Percentiles rank a stretch among this genome's conserved stretches.
phyloP scores from a whole-genome alignment of 1,140 invertebrate genomes.

The Agrilus planipennis region DNA sequence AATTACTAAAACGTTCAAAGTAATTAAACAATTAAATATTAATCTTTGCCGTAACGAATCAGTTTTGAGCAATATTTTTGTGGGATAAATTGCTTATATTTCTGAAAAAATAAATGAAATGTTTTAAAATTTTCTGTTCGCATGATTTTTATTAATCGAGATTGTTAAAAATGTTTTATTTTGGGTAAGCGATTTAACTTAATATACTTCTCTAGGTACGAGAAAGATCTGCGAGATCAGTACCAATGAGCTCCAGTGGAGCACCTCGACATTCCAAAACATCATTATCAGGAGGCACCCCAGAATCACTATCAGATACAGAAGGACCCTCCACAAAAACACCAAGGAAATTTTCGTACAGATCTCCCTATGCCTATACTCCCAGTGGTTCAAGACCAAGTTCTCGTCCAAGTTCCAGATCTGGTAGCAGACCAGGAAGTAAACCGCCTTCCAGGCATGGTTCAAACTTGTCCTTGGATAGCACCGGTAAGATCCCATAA shows the following conservation, averaged over 20 bases:
- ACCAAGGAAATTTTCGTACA: conserved; percentile 47
- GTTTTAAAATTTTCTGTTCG: too few relatives aligned
- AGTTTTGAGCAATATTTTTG: not conserved
- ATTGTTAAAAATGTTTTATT: too few relatives aligned
- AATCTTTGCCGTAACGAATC: too few relatives aligned
- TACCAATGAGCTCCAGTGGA: conserved; percentile 58
- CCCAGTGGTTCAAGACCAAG: conserved; percentile 58
- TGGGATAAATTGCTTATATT: not conserved
- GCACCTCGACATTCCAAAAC: conserved; percentile 51
- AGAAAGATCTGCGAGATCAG: conserved; percentile 72
- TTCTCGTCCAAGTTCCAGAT: conserved; percentile 61
- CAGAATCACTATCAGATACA: conserved; percentile 77
- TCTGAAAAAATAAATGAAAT: too few relatives aligned
- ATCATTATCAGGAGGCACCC: conserved; percentile 66
- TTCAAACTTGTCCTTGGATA: conserved; percentile 82
- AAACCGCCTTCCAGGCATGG: conserved; percentile 88
- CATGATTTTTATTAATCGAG: too few relatives aligned
- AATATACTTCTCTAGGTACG: conserved; percentile 66
- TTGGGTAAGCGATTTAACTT: too few relatives aligned
- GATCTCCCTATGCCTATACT: conserved; percentile 42
- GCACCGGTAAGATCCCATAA: conserved; percentile 58
- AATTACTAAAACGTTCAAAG: too few relatives aligned
- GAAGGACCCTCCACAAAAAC: conserved; percentile 58
- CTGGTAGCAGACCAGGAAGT: conserved; percentile 68
- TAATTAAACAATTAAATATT: too few relatives aligned